These are phyloP conservation scores for Matsumyia berberina DNA, from an alignment of 2,888 invertebrate genomes.

Conservation along the genomic window DNA sequence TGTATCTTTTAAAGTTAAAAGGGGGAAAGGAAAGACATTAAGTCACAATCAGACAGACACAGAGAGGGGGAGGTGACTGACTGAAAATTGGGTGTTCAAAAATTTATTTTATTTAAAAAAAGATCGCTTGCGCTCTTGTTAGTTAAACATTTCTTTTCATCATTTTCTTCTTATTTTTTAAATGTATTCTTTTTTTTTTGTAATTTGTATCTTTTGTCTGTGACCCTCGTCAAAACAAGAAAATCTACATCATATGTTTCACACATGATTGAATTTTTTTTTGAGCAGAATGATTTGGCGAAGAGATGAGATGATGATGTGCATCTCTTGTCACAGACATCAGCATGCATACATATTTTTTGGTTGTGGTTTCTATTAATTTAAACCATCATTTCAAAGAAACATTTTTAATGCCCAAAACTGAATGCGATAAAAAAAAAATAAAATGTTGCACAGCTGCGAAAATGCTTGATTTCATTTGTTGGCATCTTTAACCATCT, in stretches of 20 bases:
- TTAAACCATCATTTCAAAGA: constrained; percentile 42
- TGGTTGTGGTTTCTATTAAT: constrained; percentile 63
- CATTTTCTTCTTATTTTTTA: constrained; percentile 56
- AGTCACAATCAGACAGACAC: constrained; percentile 57
- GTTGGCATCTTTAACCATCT: constrained; percentile 66
- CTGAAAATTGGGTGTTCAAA: constrained; percentile 72
- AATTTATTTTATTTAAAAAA: constrained; percentile 10
- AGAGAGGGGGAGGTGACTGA: constrained; percentile 61
- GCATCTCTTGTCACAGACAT: constrained; percentile 71
- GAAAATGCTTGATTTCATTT: constrained; percentile 66
- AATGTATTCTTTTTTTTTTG: constrained; percentile 41
- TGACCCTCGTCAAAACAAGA: constrained; percentile 74
- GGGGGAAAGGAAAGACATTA: constrained; percentile 51
- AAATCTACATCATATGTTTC: constrained; percentile 75
- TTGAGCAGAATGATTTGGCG: constrained; percentile 11
- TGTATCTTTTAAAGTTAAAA: constrained; percentile 45
- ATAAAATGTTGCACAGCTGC: constrained; percentile 73
- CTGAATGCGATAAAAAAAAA: constrained; percentile 55
- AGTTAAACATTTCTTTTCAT: constrained; percentile 54
- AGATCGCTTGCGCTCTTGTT: constrained; percentile 70
- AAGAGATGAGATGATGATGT: constrained; percentile 51
- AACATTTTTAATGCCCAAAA: constrained; percentile 57
- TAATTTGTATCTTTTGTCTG: constrained; percentile 74
- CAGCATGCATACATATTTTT: constrained; percentile 41
- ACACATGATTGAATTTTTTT: constrained; percentile 68